Percentiles rank a stretch among this genome's conserved stretches.
Evolutionary conservation across 2,888 invertebrate genomes (phyloP).

Genomic region (Dynastes grantii): DNA sequence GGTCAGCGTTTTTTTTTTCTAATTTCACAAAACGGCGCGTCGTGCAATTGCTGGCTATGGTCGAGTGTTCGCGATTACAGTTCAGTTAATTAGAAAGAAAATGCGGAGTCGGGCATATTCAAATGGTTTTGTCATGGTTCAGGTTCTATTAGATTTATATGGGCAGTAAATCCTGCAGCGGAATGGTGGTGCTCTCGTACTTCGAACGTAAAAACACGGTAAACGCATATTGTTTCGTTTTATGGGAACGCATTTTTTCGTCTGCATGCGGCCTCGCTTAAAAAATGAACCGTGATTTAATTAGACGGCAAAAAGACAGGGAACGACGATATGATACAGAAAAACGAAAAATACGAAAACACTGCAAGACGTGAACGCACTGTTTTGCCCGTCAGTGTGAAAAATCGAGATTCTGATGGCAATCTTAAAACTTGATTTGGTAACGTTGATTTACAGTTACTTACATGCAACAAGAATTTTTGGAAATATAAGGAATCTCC

Average conservation of each 20-base stretch:
- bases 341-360: not conserved
- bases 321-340: not conserved
- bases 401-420: constrained; percentile 1
- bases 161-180: constrained; percentile 32
- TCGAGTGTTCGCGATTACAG: not conserved
- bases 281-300: constrained; percentile 30
- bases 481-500: too few species aligned
- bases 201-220: constrained; percentile 27
- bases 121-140: constrained; percentile 37
- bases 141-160: constrained; percentile 38
- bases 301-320: constrained; percentile 1
- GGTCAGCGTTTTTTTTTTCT: too few species aligned
- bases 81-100: constrained; percentile 35
- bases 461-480: too few species aligned
- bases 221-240: constrained; percentile 39
- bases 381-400: not conserved
- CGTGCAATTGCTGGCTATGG: too few species aligned
- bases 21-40: too few species aligned
- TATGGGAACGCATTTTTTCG: constrained; percentile 37
- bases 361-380: not conserved
- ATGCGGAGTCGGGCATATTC: constrained; percentile 29
- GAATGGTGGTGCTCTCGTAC: constrained; percentile 18
- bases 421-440: not conserved
- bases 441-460: too few species aligned
- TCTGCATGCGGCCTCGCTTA: not conserved